Percentiles rank a stretch among this genome's conserved stretches.
Conservation (phyloP, 2,113 vertebrate species). For the Eclectus roratus region DNA sequence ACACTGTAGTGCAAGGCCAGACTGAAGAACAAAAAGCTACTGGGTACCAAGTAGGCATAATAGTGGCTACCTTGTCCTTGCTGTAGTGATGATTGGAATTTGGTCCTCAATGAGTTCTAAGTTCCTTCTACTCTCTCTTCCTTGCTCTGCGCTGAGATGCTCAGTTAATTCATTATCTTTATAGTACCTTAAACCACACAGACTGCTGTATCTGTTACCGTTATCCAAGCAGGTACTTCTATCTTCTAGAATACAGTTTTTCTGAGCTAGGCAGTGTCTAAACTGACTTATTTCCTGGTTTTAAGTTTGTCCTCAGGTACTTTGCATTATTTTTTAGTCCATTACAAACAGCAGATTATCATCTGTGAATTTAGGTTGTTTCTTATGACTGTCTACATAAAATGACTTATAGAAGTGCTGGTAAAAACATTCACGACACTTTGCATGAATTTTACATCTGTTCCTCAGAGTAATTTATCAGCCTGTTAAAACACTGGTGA, state of each 20-base stretch:
- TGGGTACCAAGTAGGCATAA: not conserved
- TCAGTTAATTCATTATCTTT: not conserved
- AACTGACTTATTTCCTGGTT: not conserved
- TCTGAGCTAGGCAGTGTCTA: not conserved
- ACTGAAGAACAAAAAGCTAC: not conserved
- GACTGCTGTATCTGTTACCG: rapidly evolving
- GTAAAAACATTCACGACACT: not conserved
- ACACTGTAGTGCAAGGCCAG: not conserved
- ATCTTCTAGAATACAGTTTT: rapidly evolving
- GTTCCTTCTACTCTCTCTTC: not conserved
- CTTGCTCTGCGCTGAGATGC: not conserved
- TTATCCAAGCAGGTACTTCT: not conserved
- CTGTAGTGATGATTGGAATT: not conserved
- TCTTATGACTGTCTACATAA: not conserved
- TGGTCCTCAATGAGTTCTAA: not conserved
- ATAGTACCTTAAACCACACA: not conserved
- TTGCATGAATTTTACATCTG: not conserved
- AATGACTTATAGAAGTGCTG: not conserved
- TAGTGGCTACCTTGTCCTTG: not conserved
- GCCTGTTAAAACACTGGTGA: not conserved
- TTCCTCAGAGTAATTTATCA: not conserved
- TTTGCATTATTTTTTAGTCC: not conserved
- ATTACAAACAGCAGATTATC: not conserved
- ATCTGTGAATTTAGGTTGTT: not conserved
- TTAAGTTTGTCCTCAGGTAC: not conserved